Evolutionary conservation across 2,113 vertebrate species (phyloP).

Genomic region (Calyptommatus sinebrachiatus): DNA sequence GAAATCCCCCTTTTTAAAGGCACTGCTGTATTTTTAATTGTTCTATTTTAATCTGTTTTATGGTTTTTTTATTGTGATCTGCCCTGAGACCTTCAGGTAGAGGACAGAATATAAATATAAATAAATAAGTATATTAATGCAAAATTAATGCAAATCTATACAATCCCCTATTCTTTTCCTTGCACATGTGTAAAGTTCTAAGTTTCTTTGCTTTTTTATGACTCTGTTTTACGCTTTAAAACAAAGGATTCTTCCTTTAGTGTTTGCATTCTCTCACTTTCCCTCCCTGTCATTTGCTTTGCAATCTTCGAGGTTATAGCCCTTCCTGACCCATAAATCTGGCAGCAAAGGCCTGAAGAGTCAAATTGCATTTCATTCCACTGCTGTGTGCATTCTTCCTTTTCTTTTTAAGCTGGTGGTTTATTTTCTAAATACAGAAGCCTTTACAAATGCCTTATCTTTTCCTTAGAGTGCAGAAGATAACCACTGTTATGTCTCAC

Average conservation of each 20-base stretch:
- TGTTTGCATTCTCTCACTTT: slow-evolving; percentile 35
- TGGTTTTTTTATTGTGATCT: no score
- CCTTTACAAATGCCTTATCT: neutral
- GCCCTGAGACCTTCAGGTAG: no score
- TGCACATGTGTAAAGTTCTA: neutral
- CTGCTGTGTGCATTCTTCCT: neutral
- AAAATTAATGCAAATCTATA: no score
- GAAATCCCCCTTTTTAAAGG: no score
- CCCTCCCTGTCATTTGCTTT: slow-evolving; percentile 2
- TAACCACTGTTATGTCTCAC: neutral
- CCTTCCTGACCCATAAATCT: neutral
- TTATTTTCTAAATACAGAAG: slow-evolving; percentile 7
- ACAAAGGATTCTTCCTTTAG: slow-evolving; percentile 35
- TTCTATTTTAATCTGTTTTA: no score
- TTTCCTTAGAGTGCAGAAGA: neutral
- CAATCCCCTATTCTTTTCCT: no score
- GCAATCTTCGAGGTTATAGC: neutral
- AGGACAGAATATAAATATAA: no score
- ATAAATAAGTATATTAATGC: no score
- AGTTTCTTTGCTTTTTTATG: slow-evolving; percentile 19
- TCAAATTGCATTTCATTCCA: neutral
- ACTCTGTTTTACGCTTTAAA: neutral
- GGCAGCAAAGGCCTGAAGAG: neutral
- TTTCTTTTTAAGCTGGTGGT: slow-evolving; percentile 24
- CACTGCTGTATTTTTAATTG: no score